Conservation (phyloP, 2,888 invertebrate species). For the Prosapia bicincta region DNA sequence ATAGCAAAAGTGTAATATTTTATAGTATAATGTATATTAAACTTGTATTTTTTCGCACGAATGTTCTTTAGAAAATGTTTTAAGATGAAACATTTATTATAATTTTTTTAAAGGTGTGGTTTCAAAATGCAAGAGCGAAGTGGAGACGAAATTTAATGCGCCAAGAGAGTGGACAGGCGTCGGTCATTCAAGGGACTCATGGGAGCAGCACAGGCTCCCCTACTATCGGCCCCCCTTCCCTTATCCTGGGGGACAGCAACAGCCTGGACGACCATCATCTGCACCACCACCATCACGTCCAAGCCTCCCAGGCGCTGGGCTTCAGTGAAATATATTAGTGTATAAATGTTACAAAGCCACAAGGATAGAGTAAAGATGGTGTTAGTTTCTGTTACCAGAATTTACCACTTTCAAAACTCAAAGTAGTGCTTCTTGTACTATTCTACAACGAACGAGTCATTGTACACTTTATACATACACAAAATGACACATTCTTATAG, state of each 20-base stretch:
- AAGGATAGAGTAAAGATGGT: no score
- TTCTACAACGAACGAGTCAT: no score
- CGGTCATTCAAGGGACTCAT: slow-evolving; percentile 17
- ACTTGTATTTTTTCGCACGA: no score
- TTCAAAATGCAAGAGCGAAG: slow-evolving; percentile 98
- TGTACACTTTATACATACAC: no score
- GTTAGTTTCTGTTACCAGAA: no score
- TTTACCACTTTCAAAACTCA: no score
- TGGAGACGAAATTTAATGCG: slow-evolving; percentile 93
- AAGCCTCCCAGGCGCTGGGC: slow-evolving; percentile 31
- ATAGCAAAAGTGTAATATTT: no score
- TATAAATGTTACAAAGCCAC: background rate
- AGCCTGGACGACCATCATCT: slow-evolving; percentile 34
- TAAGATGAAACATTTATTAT: no score
- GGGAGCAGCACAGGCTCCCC: slow-evolving; percentile 34
- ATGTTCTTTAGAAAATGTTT: no score
- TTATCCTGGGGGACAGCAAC: slow-evolving; percentile 42
- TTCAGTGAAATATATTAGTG: slow-evolving; percentile 29
- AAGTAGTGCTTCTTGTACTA: no score
- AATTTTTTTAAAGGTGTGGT: slow-evolving; percentile 86
- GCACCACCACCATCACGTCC: slow-evolving; percentile 33
- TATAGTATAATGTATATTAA: no score
- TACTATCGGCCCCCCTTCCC: slow-evolving; percentile 40
- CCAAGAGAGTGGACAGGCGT: slow-evolving; percentile 59
- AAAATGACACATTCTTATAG: no score